Conservation (phyloP, 2,888 invertebrate genomes). For the Sarcophaga rosellei region DNA sequence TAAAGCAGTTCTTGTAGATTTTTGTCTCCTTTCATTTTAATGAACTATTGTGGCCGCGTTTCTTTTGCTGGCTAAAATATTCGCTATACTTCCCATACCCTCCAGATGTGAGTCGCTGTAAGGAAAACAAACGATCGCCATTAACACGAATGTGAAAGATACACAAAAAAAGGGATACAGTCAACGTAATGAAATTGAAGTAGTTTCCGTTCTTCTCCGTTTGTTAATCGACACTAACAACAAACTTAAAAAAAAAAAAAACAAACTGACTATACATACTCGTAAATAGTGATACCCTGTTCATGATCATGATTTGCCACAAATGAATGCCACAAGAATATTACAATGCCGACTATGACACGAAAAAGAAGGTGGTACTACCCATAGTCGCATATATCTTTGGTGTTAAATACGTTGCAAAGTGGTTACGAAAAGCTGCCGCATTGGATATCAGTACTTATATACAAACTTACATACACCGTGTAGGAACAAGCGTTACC, state of each 20-base stretch:
- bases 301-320: constrained; percentile 35
- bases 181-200: constrained; percentile 26
- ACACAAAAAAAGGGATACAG: not conserved
- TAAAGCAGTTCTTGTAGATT: too few species aligned
- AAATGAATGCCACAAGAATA: constrained; percentile 8
- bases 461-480: not conserved
- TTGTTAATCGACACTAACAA: too few species aligned
- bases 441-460: constrained; percentile 29
- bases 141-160: constrained; percentile 51
- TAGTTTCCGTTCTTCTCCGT: too few species aligned
- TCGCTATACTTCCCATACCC: not conserved
- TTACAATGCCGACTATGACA: not conserved
- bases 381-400: too few species aligned
- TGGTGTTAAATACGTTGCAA: too few species aligned
- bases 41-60: too few species aligned
- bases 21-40: too few species aligned
- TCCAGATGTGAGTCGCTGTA: constrained; percentile 20
- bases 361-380: constrained; percentile 32
- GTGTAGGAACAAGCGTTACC: not conserved
- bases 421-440: constrained; percentile 25
- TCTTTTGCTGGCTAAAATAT: not conserved
- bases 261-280: too few species aligned
- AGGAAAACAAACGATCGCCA: too few species aligned
- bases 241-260: constrained; percentile 27
- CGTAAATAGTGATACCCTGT: constrained; percentile 21